Conservation (phyloP, 2,888 invertebrate species). For the Drosophila kambysellisi region DNA sequence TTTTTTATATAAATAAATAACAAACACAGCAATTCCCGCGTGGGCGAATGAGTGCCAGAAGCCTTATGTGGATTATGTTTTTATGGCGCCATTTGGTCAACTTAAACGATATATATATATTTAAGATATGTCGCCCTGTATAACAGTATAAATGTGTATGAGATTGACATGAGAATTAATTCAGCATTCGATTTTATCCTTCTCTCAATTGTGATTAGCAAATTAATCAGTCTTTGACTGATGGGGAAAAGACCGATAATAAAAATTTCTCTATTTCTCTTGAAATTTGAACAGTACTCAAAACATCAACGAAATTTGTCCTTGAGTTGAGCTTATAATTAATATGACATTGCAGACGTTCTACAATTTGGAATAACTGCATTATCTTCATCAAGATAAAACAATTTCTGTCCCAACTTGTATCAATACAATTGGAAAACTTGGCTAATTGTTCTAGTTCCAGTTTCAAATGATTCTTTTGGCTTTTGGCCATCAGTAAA, state of each 20-base stretch:
- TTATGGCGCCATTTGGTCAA: slow-evolving; percentile 54
- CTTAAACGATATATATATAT: slow-evolving; percentile 22
- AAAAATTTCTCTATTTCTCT: not conserved
- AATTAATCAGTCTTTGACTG: not conserved
- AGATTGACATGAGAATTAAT: slow-evolving; percentile 33
- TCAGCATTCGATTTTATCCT: slow-evolving; percentile 8
- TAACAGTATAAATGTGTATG: not conserved
- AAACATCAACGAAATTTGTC: not conserved
- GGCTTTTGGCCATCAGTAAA: too few species aligned
- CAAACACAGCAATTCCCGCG: slow-evolving; percentile 30
- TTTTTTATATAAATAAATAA: slow-evolving; percentile 37
- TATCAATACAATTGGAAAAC: too few species aligned
- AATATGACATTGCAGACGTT: not conserved
- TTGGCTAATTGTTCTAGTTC: too few species aligned
- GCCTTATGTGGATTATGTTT: slow-evolving; percentile 74
- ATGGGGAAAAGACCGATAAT: not conserved
- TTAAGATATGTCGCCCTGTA: slow-evolving; percentile 13
- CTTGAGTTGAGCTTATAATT: not conserved
- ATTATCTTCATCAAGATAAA: not conserved
- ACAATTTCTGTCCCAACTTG: not conserved
- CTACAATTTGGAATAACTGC: not conserved
- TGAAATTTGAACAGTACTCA: not conserved
- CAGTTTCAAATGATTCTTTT: too few species aligned
- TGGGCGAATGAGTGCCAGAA: slow-evolving; percentile 46
- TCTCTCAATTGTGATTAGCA: not conserved